These are phyloP conservation scores for Maniola jurtina DNA, from an alignment of 1,140 invertebrate species.

Conservation along the genomic window DNA sequence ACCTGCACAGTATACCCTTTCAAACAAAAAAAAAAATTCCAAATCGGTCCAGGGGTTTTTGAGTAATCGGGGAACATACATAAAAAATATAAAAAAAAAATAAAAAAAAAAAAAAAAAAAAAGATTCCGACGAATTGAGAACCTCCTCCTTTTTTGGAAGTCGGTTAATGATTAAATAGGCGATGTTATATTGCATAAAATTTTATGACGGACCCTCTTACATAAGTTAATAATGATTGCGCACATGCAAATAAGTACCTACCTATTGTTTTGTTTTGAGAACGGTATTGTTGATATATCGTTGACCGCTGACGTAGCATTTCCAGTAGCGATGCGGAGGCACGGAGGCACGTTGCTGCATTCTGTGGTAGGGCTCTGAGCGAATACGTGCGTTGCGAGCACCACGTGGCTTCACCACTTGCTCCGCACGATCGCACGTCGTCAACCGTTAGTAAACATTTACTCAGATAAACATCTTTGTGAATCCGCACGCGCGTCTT, in stretches of 20 bases:
- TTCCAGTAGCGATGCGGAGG: slow-evolving; percentile 15
- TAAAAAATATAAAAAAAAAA: too few relatives aligned
- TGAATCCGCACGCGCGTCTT: slow-evolving; percentile 40
- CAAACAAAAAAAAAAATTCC: too few relatives aligned
- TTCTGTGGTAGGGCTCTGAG: slow-evolving; percentile 17
- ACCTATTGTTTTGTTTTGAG: slow-evolving; percentile 17
- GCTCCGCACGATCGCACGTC: slow-evolving; percentile 36
- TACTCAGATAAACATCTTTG: slow-evolving; percentile 57
- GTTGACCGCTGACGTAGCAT: slow-evolving; percentile 21
- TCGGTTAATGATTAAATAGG: too few relatives aligned
- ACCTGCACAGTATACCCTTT: too few relatives aligned
- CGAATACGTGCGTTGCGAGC: slow-evolving; percentile 29
- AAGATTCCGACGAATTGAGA: too few relatives aligned
- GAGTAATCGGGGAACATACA: too few relatives aligned
- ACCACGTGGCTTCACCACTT: slow-evolving; percentile 34
- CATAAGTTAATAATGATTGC: slow-evolving; percentile 25
- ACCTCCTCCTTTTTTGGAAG: too few relatives aligned
- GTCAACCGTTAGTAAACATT: slow-evolving; percentile 54
- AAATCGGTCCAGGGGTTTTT: too few relatives aligned
- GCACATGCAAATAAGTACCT: slow-evolving; percentile 19
- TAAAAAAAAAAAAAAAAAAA: too few relatives aligned
- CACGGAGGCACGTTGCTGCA: slow-evolving; percentile 26
- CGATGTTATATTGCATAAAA: not conserved
- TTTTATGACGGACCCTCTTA: slow-evolving; percentile 25
- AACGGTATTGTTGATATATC: slow-evolving; percentile 17